Conservation (phyloP, 2,113 vertebrate species). For the Struthio camelus region DNA sequence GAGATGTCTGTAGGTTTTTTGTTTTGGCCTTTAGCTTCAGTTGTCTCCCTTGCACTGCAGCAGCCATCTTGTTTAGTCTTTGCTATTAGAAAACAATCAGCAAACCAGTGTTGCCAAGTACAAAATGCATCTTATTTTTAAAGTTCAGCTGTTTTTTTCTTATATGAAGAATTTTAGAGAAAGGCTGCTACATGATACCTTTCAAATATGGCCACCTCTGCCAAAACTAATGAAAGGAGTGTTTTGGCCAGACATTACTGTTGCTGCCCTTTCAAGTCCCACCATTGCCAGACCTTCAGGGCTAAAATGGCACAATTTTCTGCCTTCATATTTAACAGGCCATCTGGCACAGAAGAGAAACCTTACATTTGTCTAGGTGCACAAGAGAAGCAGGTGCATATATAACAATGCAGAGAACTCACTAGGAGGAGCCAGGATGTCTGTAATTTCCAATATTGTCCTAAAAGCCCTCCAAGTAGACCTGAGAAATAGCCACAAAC, state of each 20-base stretch:
- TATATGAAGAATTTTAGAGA: not conserved
- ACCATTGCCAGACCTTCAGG: conserved; percentile 1
- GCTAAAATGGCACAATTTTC: not conserved
- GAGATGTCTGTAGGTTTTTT: conserved; percentile 60
- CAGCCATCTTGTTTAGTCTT: conserved; percentile 57
- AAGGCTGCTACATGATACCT: not conserved
- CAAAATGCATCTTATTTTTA: conserved; percentile 37
- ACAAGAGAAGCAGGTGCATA: not conserved
- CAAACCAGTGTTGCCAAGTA: conserved; percentile 46
- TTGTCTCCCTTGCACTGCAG: conserved; percentile 40
- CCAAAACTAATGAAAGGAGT: not conserved
- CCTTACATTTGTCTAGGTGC: not conserved
- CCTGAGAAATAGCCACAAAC: not conserved
- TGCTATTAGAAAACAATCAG: conserved; percentile 52
- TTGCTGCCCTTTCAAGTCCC: not conserved
- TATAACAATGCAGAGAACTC: not conserved
- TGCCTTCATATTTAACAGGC: not conserved
- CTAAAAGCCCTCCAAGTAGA: not conserved
- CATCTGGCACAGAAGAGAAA: not conserved
- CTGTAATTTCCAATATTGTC: not conserved
- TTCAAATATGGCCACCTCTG: conserved; percentile 33
- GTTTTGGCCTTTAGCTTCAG: conserved; percentile 37
- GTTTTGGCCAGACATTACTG: not conserved
- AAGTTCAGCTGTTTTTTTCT: conserved; percentile 23
- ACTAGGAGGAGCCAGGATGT: not conserved